A percentile compares a stretch with the other conserved stretches of the same genome.
Conservation (phyloP, 2,797 vertebrate genomes). For the Gastrophryne carolinensis region DNA sequence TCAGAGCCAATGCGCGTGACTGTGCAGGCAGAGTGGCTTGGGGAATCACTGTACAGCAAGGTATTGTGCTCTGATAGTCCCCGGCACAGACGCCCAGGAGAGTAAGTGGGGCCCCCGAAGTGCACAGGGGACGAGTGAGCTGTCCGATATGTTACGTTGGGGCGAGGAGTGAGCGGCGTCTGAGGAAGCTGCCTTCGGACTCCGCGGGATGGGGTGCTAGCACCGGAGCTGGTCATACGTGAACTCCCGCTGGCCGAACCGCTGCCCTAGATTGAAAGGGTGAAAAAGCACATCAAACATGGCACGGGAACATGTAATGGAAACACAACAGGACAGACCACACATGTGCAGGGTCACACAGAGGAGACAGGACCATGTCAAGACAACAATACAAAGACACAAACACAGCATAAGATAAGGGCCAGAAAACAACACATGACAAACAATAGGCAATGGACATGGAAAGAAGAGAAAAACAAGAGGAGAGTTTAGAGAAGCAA, state of each 20-base stretch:
- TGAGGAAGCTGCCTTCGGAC: constrained; percentile 94
- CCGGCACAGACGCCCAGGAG: constrained; percentile 83
- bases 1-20: constrained; percentile 85
- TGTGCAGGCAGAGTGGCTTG: constrained; percentile 68
- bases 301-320: constrained; percentile 55
- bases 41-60: constrained; percentile 74
- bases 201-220: constrained; percentile 84
- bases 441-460: constrained; percentile 51
- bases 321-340: constrained; percentile 49
- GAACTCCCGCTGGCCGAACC: constrained; percentile 88
- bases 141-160: constrained; percentile 91
- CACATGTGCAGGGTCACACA: no score
- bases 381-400: neutral
- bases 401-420: constrained; percentile 47
- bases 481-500: constrained; percentile 36
- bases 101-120: constrained; percentile 74
- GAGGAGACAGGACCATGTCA: constrained; percentile 48
- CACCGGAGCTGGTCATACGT: constrained; percentile 82
- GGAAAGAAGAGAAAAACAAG: neutral
- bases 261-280: constrained; percentile 90
- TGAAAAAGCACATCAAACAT: constrained; percentile 82
- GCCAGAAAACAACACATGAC: no score
- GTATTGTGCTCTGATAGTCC: constrained; percentile 89
- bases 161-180: constrained; percentile 88
- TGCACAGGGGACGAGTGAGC: constrained; percentile 90